A percentile compares a stretch with the other conserved stretches of the same genome.
phyloP scores from a whole-genome alignment of 2,888 invertebrate genomes.

The Galeruca laticollis region DNA sequence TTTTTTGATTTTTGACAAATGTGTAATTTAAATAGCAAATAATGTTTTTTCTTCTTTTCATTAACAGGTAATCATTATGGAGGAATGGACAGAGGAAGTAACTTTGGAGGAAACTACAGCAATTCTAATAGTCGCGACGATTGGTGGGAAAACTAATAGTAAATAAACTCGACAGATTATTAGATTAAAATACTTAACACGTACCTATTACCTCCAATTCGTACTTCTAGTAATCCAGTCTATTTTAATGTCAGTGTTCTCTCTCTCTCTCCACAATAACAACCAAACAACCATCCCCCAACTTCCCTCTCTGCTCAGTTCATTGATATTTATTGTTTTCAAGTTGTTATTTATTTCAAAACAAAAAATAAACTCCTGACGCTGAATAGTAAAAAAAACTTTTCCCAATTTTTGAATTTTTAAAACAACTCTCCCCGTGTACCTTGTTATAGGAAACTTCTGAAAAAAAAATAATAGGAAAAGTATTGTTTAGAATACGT shows the following conservation, averaged over 20 bases:
- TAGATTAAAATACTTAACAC: slow-evolving; percentile 39
- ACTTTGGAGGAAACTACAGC: slow-evolving; percentile 64
- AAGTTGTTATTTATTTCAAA: slow-evolving; percentile 27
- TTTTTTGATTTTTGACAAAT: too few species aligned
- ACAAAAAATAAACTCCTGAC: slow-evolving; percentile 21
- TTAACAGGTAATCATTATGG: slow-evolving; percentile 59
- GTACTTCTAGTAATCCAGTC: slow-evolving; percentile 28
- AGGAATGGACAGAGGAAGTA: slow-evolving; percentile 62
- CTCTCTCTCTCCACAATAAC: too few species aligned
- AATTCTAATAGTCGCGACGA: slow-evolving; percentile 60
- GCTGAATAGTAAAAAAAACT: slow-evolving; percentile 21
- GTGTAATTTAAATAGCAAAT: too few species aligned
- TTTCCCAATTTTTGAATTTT: slow-evolving; percentile 7
- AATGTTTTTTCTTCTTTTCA: slow-evolving; percentile 39
- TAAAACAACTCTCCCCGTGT: slow-evolving; percentile 22
- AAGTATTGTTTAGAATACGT: slow-evolving; percentile 31
- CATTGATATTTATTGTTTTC: slow-evolving; percentile 28
- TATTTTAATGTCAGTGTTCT: slow-evolving; percentile 32
- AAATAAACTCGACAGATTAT: slow-evolving; percentile 48
- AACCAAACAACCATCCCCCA: neutral
- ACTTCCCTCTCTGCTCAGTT: slow-evolving; percentile 1
- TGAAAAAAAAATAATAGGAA: slow-evolving; percentile 26
- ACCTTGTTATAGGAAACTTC: slow-evolving; percentile 30
- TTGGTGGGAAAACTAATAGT: slow-evolving; percentile 61
- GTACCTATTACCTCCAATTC: slow-evolving; percentile 37